Conservation (phyloP, 2,797 vertebrate genomes). For the Hapalemur alaotrensis region DNA sequence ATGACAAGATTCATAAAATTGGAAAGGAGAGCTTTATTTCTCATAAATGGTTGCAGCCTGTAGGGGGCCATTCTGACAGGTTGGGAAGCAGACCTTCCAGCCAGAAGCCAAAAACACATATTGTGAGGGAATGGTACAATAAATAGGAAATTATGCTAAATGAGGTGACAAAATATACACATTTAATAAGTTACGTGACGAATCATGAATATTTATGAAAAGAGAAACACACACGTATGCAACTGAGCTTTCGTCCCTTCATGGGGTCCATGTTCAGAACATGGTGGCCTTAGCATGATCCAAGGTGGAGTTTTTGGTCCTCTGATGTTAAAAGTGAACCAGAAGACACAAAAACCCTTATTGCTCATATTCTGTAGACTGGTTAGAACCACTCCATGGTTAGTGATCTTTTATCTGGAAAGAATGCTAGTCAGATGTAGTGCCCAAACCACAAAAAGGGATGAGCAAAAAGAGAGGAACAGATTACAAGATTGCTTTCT, state of each 20-base stretch:
- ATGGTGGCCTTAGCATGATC: not conserved
- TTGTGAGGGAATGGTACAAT: not conserved
- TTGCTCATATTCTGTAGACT: not conserved
- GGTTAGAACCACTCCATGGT: not conserved
- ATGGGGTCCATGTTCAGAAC: not conserved
- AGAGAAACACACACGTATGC: not conserved
- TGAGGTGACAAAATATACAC: not conserved
- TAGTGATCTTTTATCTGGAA: not conserved
- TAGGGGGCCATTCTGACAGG: not conserved
- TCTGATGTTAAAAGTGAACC: not conserved
- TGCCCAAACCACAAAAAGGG: not conserved
- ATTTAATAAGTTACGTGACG: not conserved
- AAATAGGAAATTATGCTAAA: not conserved
- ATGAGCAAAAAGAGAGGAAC: not conserved
- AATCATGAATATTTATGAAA: not conserved
- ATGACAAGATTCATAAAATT: no score
- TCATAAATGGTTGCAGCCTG: not conserved
- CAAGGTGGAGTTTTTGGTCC: not conserved
- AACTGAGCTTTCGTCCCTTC: not conserved
- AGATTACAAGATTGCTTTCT: not conserved
- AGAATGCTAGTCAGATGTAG: not conserved
- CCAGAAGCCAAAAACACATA: not conserved
- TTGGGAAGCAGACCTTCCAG: not conserved
- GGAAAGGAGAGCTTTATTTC: not conserved
- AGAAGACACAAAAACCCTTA: not conserved